phyloP scores from a whole-genome alignment of 2,113 vertebrate genomes.

The Dromas ardeola region DNA sequence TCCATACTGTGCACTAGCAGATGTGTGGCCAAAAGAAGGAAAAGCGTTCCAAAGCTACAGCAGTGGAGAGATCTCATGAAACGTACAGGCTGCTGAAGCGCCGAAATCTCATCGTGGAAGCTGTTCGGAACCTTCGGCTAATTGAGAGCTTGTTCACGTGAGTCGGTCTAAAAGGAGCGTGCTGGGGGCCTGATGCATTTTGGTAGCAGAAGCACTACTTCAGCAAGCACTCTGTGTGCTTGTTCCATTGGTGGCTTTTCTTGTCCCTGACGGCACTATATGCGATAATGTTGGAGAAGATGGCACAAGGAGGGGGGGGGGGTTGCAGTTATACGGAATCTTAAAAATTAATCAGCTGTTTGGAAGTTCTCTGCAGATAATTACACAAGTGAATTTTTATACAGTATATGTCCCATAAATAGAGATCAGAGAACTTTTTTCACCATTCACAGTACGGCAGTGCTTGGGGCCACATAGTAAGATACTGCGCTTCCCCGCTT shows the following conservation, averaged over 20 bases:
- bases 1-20: neutral
- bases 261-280: accelerated
- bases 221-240: neutral
- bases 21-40: conserved; percentile 6
- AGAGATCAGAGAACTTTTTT: neutral
- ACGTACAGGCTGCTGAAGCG: conserved; percentile 91
- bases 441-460: neutral
- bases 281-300: neutral
- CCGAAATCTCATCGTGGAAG: conserved; percentile 92
- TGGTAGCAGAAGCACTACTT: neutral
- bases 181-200: accelerated
- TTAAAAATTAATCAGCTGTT: neutral
- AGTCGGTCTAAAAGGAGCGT: neutral
- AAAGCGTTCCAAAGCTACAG: neutral
- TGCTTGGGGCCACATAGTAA: neutral
- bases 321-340: neutral
- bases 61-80: conserved; percentile 75
- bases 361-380: neutral
- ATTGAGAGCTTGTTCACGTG: conserved; percentile 92
- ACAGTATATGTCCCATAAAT: accelerated
- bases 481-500: neutral
- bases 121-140: conserved; percentile 83
- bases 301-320: accelerated
- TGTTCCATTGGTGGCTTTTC: neutral
- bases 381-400: neutral